Base-by-base conservation (phyloP, 2,113 vertebrate species). In the Thymallus thymallus region DNA sequence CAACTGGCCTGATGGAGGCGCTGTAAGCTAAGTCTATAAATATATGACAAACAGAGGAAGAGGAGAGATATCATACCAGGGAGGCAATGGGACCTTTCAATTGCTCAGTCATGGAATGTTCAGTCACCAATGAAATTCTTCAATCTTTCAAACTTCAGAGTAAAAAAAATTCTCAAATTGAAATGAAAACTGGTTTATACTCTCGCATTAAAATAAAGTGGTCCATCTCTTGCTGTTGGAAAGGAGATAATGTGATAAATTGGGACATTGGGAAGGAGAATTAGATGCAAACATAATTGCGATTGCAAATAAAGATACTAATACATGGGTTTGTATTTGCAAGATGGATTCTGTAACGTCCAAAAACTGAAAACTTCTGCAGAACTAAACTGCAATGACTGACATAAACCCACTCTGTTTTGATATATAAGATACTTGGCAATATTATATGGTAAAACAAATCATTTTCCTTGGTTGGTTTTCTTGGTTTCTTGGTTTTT, bases 321-420 rank as follows among this genome's bases (percentile, higher is more conserved):
- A 85, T 85, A 90, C 91, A 93, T 92, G 92, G 83, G 84, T 91
- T 90, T 91, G 85, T 90, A 82, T 84, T 80, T 82, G 83, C 72
- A 81, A 79, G 56, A 81, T 76, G 73, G 85, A 87, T 88, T 87
- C 85, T 87, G 80, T 12, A 41, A 41, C 35, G 9, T 89, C 89
- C 82, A 73, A 82, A 84, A 85, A 89, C n/a, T n/a, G n/a, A n/a
- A n/a, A n/a, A n/a, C n/a, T n/a, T n/a, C n/a, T n/a, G n/a, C n/a
- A n/a, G n/a, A n/a, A n/a, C n/a, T n/a, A n/a, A n/a, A n/a, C 81
- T 85, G 84, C 46, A 69, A 77, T 26, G 85, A 79, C 32, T 41
- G 35, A 12, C 35, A 41, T 41, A 41, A 41, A 10, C 84, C 88
- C 66, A 77, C 79, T 90, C 73, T 76, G 76, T 89, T 92, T 92